Evolutionary conservation across 1,140 invertebrate genomes (phyloP), one percentile per base, ranked within the genome.

Genomic region (Ectropis grisescens): DNA sequence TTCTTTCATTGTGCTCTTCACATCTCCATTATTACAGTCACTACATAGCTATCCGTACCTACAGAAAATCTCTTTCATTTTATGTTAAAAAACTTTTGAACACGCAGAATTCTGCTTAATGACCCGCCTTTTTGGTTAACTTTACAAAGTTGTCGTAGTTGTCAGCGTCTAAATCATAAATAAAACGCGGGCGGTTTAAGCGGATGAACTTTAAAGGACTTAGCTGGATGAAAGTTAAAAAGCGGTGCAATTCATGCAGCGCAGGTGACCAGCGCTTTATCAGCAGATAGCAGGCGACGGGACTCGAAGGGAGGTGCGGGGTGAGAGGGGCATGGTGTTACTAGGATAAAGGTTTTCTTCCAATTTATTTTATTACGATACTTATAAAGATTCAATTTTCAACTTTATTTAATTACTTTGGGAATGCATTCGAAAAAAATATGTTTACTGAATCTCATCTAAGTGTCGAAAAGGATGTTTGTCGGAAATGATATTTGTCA

Each of bases 181-280:
- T 71, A 71, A 68, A 69, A 57, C 53, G 57, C 48, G 55, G 57
- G 53, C 49, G 62, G 39, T 62, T 58, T 61, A 65, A 60, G 55
- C 58, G 68, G 68, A 67, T 66, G 54, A 69, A 74, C 57, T 75
- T 67, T 71, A 66, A 58, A 55, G 48, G 57, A 64, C 55, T 60
- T 65, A 65, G 59, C 48, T 59, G 64, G 64, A 60, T 68, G 58
- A 68, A 65, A 72, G 69, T 76, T 80, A 76, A 78, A 80, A 80
- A 78, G 70, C 72, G 64, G 46, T 68, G 66, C 70, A 67, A 67
- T 74, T 71, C 68, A 75, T 78, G 72, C 72, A 70, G 64, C 59
- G 62, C 69, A 78, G 75, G 75, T 78, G 75, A 80, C 69, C 71
- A 61, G 57, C 36, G 59, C 50, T 72, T 72, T 80, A 80, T 80